A percentile compares a stretch with the other conserved stretches of the same genome.
These are phyloP conservation scores for Mantis religiosa DNA, from an alignment of 2,888 invertebrate species.

Conservation along the genomic window DNA sequence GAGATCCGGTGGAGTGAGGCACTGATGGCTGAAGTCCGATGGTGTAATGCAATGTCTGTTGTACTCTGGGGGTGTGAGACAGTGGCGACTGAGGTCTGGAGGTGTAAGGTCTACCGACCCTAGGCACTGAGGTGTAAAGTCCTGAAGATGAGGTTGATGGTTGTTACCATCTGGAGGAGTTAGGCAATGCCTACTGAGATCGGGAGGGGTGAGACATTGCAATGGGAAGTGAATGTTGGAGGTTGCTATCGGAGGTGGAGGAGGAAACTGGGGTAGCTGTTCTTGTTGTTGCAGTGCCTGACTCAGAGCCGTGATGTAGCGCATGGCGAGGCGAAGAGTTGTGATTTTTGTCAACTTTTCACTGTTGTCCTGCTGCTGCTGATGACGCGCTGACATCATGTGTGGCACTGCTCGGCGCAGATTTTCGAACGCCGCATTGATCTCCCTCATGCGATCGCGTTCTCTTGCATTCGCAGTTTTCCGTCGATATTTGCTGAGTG, in stretches of 20 bases:
- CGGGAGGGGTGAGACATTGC: constrained; percentile 43
- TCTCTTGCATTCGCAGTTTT: constrained; percentile 89
- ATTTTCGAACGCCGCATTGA: constrained; percentile 83
- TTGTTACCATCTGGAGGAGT: not conserved
- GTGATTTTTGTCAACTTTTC: constrained; percentile 88
- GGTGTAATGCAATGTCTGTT: constrained; percentile 2
- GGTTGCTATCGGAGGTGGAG: constrained; percentile 38
- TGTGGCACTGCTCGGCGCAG: constrained; percentile 72
- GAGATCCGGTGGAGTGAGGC: constrained; percentile 33
- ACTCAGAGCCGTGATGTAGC: constrained; percentile 76
- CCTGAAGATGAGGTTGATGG: not conserved
- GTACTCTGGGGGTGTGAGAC: constrained; percentile 43
- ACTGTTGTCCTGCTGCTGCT: constrained; percentile 41
- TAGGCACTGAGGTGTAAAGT: not conserved
- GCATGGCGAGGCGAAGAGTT: constrained; percentile 80
- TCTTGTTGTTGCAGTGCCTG: constrained; percentile 49
- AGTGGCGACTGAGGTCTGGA: not conserved
- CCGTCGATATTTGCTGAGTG: constrained; percentile 81
- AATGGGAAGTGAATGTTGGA: constrained; percentile 36
- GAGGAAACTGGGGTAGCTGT: constrained; percentile 31
- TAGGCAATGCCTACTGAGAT: constrained; percentile 29
- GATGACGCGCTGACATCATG: constrained; percentile 22
- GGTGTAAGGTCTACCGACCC: not conserved
- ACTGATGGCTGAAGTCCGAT: constrained; percentile 10
- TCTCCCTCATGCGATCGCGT: constrained; percentile 81